Percentiles rank a stretch among this genome's conserved stretches.
Conservation (phyloP, 2,797 vertebrate genomes). For the Hybognathus amarus region DNA sequence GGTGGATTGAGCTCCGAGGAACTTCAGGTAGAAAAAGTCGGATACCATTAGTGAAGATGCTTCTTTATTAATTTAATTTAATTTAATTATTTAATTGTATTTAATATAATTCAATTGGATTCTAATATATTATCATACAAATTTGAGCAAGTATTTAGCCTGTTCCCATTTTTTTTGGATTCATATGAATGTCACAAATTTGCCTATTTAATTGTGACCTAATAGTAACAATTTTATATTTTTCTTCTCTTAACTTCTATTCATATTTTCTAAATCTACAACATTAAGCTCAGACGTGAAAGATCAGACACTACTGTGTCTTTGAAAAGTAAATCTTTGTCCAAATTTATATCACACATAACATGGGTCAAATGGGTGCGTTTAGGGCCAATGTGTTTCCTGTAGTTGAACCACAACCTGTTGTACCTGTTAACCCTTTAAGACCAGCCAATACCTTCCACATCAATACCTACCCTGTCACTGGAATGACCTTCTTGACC, state of each 20-base stretch:
- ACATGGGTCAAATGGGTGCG: not conserved
- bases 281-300: not conserved
- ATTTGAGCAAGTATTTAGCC: not conserved
- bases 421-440: not conserved
- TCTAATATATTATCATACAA: too few species aligned
- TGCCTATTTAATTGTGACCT: not conserved
- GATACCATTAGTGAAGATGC: not conserved
- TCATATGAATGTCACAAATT: not conserved
- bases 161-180: not conserved
- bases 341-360: not conserved
- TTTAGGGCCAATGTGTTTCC: slow-evolving; percentile 7
- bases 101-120: too few species aligned
- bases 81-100: not conserved
- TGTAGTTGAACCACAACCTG: slow-evolving; percentile 9
- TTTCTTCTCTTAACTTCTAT: not conserved
- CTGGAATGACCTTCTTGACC: not conserved
- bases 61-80: too few species aligned
- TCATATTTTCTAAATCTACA: not conserved
- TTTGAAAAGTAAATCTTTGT: not conserved
- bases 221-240: not conserved
- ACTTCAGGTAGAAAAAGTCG: slow-evolving; percentile 18
- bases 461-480: not conserved
- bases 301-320: not conserved
- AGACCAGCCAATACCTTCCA: not conserved
- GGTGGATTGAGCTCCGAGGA: slow-evolving; percentile 14